Evolutionary conservation across 1,140 invertebrate species (phyloP).

Genomic region (Drosophila equinoxialis): DNA sequence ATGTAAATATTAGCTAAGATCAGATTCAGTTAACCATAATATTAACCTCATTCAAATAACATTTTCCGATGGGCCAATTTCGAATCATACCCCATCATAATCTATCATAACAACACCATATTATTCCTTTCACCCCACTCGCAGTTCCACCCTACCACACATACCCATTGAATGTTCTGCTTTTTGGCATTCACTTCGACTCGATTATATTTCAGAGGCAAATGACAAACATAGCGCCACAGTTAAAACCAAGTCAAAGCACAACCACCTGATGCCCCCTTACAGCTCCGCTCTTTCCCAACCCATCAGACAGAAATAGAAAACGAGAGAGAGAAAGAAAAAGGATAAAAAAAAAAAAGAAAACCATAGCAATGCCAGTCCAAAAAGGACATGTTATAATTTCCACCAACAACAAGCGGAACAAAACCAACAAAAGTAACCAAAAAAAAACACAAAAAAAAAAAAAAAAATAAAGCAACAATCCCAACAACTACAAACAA

Average conservation of each 20-base stretch:
- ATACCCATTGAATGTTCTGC: neutral
- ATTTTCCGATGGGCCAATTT: neutral
- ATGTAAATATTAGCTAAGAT: neutral
- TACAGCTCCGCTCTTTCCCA: neutral
- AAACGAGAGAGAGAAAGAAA: too few relatives aligned
- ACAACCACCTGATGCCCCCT: conserved; percentile 54
- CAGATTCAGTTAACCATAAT: neutral
- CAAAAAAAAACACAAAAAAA: conserved; percentile 39
- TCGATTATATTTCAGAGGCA: conserved; percentile 77
- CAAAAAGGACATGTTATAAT: conserved; percentile 79
- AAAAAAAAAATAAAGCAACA: conserved; percentile 54
- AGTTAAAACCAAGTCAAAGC: conserved; percentile 30
- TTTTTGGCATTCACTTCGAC: conserved; percentile 33
- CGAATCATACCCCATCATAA: conserved; percentile 1
- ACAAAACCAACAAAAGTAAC: conserved; percentile 70
- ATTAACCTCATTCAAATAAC: neutral
- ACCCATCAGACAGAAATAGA: too few relatives aligned
- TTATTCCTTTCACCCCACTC: neutral
- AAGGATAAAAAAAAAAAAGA: conserved; percentile 12
- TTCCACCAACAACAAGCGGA: conserved; percentile 66
- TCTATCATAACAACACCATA: conserved; percentile 5
- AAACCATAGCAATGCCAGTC: conserved; percentile 78
- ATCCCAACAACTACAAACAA: conserved; percentile 70
- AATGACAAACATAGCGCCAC: conserved; percentile 71
- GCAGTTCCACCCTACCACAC: conserved; percentile 1